Conservation (phyloP, 2,113 vertebrate species). For the Todiramphus chloris region DNA sequence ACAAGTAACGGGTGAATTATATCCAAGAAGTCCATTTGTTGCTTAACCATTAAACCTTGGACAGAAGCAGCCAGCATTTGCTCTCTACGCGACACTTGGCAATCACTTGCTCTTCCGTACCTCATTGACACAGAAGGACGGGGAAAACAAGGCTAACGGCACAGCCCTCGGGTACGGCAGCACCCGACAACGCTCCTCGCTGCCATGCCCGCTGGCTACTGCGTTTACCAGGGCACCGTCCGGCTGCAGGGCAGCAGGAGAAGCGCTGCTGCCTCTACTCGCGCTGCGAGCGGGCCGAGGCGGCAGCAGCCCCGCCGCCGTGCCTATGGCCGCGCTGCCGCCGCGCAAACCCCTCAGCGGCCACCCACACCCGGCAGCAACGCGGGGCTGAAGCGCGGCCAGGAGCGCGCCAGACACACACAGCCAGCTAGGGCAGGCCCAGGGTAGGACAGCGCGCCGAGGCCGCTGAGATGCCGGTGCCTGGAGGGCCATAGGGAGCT, state of each 20-base stretch:
- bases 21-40: background rate
- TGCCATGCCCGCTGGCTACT: fast-evolving
- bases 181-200: fast-evolving
- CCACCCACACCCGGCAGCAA: no score
- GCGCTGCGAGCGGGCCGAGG: background rate
- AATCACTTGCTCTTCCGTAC: background rate
- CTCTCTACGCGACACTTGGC: fast-evolving
- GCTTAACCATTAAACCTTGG: background rate
- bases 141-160: background rate
- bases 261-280: fast-evolving
- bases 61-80: background rate
- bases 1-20: fast-evolving
- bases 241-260: fast-evolving
- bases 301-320: background rate
- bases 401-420: fast-evolving
- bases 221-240: fast-evolving
- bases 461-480: background rate
- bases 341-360: background rate
- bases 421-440: no score
- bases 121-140: background rate
- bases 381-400: fast-evolving
- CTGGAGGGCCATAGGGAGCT: background rate
- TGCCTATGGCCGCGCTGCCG: no score
- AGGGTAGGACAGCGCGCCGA: fast-evolving
- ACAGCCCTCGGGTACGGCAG: fast-evolving